Evolutionary conservation across 2,113 vertebrate genomes (phyloP), one percentile per base, ranked within the genome.

Genomic region (Stercorarius parasiticus): DNA sequence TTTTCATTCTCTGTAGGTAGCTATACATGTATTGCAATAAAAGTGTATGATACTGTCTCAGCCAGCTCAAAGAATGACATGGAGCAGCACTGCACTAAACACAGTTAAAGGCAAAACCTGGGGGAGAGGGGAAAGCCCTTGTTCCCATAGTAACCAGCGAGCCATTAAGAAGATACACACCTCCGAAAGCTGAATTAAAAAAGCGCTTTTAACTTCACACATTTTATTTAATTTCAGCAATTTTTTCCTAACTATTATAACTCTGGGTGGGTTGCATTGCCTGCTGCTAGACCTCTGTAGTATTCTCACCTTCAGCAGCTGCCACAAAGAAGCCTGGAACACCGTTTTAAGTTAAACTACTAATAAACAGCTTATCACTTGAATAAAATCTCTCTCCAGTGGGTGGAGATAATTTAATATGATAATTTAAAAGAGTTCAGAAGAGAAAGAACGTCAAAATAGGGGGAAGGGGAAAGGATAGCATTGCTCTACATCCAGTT

Each of bases 141-240:
- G 97, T 98, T 98, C 86, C 98, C 97, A 97, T 97, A 96, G 98
- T 64, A 98, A 98, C 62, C 58, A 81, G n/a, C 15, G 36, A 97
- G 76, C 71, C 94, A 43, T 87, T 78, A 93, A 52, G 81, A 95
- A 36, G 47, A 91, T 30, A 34, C 45, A 87, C 53, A 85, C 64
- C 84, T 93, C 59, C 73, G 64, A 76, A 92, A 77, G 72, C 73
- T 40, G 76, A 91, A 88, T 86, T 82, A 8, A 80, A 67, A 84
- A 85, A 87, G 43, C 74, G 72, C 92, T 77, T 87, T 95, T 80
- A 92, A 91, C 77, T 96, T 67, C 91, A 93, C 73, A 47, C 34
- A 21, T 52, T 94, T 61, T 74, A 58, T 91, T 95, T 91, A 86
- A 93, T 95, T 92, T 77, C 83, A 90, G 87, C 27, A 10, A 8